Base-by-base conservation (phyloP, 2,888 invertebrate species). In the Drosophila testacea region DNA sequence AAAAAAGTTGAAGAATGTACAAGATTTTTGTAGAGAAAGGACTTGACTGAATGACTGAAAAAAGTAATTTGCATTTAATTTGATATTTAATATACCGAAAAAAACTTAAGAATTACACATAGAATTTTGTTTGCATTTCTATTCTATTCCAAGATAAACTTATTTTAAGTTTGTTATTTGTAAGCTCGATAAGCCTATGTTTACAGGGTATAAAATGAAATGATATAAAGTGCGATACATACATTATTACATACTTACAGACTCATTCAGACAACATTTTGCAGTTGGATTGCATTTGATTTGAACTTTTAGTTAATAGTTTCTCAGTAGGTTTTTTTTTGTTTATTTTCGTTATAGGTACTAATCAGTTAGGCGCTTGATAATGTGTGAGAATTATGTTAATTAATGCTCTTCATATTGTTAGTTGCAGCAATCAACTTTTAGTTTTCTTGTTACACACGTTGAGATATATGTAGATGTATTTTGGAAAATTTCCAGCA, bases 401-500 rank as follows among this genome's bases (percentile, higher is more conserved):
- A 72, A 69, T 83, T 48, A 50, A 34, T 51, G 63, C 48, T 65
- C 34, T 30, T 27, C 46, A 54, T 22, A 34, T 54, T 46, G 44
- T 50, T 59, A 11, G 68, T 46, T 51, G 38, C 27, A 60, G 69
- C 54, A 65, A 76, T 44, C 67, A 30, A 48, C 48, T n/a, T 30
- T 16, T 38, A n/a, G 13, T 69, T 44, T 55, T 81, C 36, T 63
- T 73, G 48, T 62, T n/a, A 61, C 27, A 47, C 32, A 51, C n/a
- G 50, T 1, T 41, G 10, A 57, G 13, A 50, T 11, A 32, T 57
- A 13, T 46, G 39, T 32, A 28, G 55, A 62, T 66, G 60, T 69
- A 66, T 80, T 78, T 85, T 76, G 85, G 81, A 72, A 88, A 85
- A 83, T 83, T 83, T 83, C 88, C 83, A 83, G 73, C 65, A 67